Evolutionary conservation across 2,888 invertebrate genomes (phyloP).

Genomic region (Lepidonotus clava): DNA sequence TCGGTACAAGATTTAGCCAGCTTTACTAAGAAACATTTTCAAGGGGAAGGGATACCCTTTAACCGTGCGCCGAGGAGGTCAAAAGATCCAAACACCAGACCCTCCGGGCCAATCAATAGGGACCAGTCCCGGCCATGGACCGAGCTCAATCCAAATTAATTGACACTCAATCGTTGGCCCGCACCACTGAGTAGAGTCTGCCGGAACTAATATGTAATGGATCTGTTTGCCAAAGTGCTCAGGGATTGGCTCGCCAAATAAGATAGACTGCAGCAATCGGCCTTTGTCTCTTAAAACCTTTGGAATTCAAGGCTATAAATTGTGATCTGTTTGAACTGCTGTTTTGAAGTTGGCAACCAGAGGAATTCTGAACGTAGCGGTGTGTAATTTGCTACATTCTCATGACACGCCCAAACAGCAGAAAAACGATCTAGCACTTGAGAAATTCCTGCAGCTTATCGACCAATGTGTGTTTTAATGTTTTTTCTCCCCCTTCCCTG

Average conservation of each 20-base stretch:
- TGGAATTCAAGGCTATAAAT: no score
- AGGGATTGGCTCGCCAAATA: background rate
- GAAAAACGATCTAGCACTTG: no score
- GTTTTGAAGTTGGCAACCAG: background rate
- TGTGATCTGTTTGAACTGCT: background rate
- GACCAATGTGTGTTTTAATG: no score
- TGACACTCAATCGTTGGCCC: background rate
- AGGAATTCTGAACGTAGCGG: no score
- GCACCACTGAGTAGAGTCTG: background rate
- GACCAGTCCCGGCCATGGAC: background rate
- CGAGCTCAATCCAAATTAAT: background rate
- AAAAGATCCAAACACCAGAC: background rate
- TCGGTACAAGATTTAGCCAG: background rate
- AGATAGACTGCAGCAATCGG: no score
- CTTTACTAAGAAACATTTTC: background rate
- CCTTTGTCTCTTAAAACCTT: no score
- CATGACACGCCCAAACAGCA: no score
- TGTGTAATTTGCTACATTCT: no score
- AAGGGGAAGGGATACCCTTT: background rate
- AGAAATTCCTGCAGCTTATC: no score
- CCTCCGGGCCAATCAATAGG: background rate
- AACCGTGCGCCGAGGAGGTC: background rate
- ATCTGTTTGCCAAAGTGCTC: constrained; percentile 1
- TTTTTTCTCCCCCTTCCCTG: no score
- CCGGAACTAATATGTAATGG: constrained; percentile 13